Percentiles rank a stretch among this genome's conserved stretches.
These are phyloP conservation scores for Invenusta paracnida DNA, from an alignment of 2,888 invertebrate genomes.

Conservation along the genomic window DNA sequence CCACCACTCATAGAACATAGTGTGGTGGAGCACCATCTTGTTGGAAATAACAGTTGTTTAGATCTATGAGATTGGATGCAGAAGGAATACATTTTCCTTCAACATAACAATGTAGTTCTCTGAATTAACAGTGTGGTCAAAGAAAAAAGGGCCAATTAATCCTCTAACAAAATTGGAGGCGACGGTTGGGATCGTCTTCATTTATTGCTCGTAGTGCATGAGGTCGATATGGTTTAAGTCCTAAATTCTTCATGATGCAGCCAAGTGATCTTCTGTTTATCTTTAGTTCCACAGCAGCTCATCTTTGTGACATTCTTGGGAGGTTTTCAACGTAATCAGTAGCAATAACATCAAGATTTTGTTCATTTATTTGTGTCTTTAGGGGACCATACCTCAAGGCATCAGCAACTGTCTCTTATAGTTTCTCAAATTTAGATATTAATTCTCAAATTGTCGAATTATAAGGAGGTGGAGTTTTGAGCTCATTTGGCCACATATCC, in stretches of 20 bases:
- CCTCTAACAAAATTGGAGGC: not conserved
- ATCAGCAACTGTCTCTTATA: not conserved
- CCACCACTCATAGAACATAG: not conserved
- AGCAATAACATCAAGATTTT: not conserved
- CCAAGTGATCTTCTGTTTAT: not conserved
- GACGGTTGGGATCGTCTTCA: not conserved
- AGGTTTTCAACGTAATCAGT: not conserved
- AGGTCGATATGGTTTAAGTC: not conserved
- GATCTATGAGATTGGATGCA: not conserved
- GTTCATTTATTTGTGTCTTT: not conserved
- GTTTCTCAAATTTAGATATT: not conserved
- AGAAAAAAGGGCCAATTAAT: not conserved
- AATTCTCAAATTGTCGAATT: not conserved
- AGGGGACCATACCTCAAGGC: not conserved
- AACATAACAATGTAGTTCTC: not conserved
- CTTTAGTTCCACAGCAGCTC: not conserved
- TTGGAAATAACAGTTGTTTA: not conserved
- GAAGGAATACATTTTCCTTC: not conserved
- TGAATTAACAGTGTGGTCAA: not conserved
- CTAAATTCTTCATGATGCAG: not conserved
- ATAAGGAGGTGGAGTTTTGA: not conserved
- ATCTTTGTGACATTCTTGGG: too few species aligned
- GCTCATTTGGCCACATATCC: not conserved
- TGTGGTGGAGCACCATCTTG: not conserved
- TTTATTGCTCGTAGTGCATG: too few species aligned